phyloP scores from a whole-genome alignment of 2,888 invertebrate genomes.

The Shargacucullia verbasci region DNA sequence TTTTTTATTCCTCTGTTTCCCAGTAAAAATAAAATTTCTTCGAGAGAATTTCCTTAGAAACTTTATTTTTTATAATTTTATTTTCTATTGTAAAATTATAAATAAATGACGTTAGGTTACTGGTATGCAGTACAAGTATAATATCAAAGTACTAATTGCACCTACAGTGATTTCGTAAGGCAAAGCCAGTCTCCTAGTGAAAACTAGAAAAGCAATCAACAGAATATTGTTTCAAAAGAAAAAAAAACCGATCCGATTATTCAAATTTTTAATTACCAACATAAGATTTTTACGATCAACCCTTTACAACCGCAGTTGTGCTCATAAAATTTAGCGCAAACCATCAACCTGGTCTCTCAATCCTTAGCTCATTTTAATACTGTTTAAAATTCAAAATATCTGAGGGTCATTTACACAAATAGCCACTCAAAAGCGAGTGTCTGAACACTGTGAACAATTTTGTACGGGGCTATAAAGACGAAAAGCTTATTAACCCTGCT shows the following conservation, averaged over 20 bases:
- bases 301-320: conserved; percentile 45
- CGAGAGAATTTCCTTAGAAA: too few species aligned
- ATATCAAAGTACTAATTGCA: too few species aligned
- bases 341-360: conserved; percentile 60
- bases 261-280: conserved; percentile 33
- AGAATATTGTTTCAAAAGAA: too few species aligned
- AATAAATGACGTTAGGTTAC: too few species aligned
- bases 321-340: conserved; percentile 63
- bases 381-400: conserved; percentile 74
- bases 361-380: conserved; percentile 74
- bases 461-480: conserved; percentile 67
- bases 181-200: too few species aligned
- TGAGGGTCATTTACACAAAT: conserved; percentile 77
- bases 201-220: too few species aligned
- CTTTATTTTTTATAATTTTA: too few species aligned
- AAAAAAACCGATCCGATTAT: conserved; percentile 1
- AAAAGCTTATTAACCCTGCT: conserved; percentile 68
- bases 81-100: too few species aligned
- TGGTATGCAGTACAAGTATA: too few species aligned
- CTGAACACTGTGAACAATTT: conserved; percentile 69
- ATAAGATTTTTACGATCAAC: conserved; percentile 53
- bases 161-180: too few species aligned
- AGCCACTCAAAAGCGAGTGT: conserved; percentile 66
- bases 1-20: conserved; percentile 16
- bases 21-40: conserved; percentile 7